These are phyloP conservation scores for Ennomos erosarius DNA, from an alignment of 2,888 invertebrate genomes.

Conservation along the genomic window DNA sequence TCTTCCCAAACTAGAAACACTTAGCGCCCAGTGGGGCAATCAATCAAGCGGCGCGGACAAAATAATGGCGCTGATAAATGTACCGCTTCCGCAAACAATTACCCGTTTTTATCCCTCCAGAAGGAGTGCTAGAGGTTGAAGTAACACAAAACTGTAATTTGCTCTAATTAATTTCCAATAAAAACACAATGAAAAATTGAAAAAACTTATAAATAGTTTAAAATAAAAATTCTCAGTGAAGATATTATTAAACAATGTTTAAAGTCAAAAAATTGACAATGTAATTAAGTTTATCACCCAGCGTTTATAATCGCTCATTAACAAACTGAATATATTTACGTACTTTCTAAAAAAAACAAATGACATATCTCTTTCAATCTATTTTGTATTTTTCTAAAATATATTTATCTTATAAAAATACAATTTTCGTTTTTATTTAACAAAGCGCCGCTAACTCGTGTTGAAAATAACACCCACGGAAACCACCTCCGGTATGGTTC, in stretches of 20 bases:
- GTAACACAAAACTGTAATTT: background rate
- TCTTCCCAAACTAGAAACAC: slow-evolving; percentile 14
- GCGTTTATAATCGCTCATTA: too few species aligned
- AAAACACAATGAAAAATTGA: too few species aligned
- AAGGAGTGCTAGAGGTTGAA: background rate
- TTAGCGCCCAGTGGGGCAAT: slow-evolving; percentile 42
- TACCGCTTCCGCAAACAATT: slow-evolving; percentile 56
- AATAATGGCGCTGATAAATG: slow-evolving; percentile 57
- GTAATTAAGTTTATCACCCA: too few species aligned
- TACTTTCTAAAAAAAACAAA: too few species aligned
- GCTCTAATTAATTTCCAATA: background rate
- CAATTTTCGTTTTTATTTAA: background rate
- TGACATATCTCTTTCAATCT: too few species aligned
- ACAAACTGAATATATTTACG: too few species aligned
- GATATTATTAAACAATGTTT: too few species aligned
- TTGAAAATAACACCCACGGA: slow-evolving; percentile 21
- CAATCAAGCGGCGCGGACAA: slow-evolving; percentile 55
- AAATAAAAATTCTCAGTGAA: too few species aligned
- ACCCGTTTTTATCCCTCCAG: slow-evolving; percentile 31
- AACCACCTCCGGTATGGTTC: slow-evolving; percentile 37
- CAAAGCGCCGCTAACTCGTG: background rate
- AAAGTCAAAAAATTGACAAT: too few species aligned
- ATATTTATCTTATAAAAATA: background rate
- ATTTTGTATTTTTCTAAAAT: too few species aligned
- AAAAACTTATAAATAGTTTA: too few species aligned